Base-by-base conservation (phyloP, 2,797 vertebrate species). In the Chelidonichthys spinosus region DNA sequence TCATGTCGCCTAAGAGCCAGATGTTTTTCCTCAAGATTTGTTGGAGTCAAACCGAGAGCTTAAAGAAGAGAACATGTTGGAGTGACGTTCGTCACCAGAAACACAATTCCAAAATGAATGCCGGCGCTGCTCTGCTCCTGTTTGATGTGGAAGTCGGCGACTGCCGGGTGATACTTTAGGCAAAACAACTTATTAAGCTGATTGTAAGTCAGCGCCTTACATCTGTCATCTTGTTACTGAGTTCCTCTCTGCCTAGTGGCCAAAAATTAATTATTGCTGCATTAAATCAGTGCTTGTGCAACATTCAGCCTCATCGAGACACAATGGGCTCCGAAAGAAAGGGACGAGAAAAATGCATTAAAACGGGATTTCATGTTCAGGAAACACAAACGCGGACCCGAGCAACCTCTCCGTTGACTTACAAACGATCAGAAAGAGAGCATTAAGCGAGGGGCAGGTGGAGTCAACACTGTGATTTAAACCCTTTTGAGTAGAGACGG, bases 401-500 rank as follows among this genome's bases (percentile, higher is more conserved):
- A 36, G 68, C 40, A 67, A 81, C 84, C 75, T 74, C 85, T 85
- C 44, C 39, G 76, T 25, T 81, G 81, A 86, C 84, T 82, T 63
- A 64, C 69, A 81, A 83, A 78, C 55, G 36, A 86, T 49, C 78
- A 75, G 74, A 84, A 72, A 79, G 82, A 78, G 69, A 17, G 76
- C 76, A 87, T 89, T 85, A 85, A 72, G 71, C 4, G 17, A 64
- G 72, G 80, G 65, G 56, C 63, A 85, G 73, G 78, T 71, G 70
- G 69, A 88, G 89, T 85, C 87, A 85, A 80, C 83, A 58, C 70
- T 82, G 80, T 86, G 87, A 88, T 88, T 90, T 81, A 88, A 90
- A 86, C 49, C 68, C 63, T 62, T 88, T 76, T 72, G 81, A 87
- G 80, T 5, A 5, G 56, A 66, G 83, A 44, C 10, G 68, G 59